Conservation (phyloP, 2,888 invertebrate genomes). For the Galeruca laticollis region DNA sequence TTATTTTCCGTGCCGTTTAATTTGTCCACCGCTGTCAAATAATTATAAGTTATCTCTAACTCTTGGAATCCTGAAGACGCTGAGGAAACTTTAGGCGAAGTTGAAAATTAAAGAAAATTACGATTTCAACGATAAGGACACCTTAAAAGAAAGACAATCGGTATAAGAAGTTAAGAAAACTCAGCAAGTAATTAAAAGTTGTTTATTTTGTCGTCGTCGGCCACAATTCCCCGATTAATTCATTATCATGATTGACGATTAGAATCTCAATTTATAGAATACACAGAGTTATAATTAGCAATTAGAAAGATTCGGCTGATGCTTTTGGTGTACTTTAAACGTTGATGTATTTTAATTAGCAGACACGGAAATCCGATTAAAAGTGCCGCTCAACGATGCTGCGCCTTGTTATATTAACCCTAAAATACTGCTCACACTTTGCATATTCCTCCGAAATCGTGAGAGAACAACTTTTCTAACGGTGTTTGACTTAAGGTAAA, state of each 20-base stretch:
- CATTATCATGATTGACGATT: conserved; percentile 68
- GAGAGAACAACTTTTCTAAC: conserved; percentile 39
- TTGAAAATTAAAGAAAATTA: conserved; percentile 47
- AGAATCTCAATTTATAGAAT: conserved; percentile 68
- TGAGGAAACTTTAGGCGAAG: conserved; percentile 39
- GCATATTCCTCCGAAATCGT: conserved; percentile 59
- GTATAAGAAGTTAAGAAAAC: conserved; percentile 55
- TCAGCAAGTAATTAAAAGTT: conserved; percentile 63
- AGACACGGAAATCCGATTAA: conserved; percentile 67
- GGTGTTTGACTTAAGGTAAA: conserved; percentile 58
- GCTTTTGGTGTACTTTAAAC: conserved; percentile 59
- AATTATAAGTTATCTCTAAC: conserved; percentile 40
- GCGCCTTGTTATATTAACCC: conserved; percentile 63
- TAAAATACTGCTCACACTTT: conserved; percentile 64
- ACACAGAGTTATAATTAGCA: conserved; percentile 68
- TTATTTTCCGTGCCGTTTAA: conserved; percentile 33
- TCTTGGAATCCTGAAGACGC: conserved; percentile 22
- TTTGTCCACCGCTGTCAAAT: conserved; percentile 35
- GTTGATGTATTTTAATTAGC: conserved; percentile 67
- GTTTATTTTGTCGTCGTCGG: conserved; percentile 59
- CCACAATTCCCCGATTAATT: conserved; percentile 65
- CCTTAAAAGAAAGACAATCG: conserved; percentile 50
- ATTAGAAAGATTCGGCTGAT: conserved; percentile 65
- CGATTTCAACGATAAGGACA: conserved; percentile 47
- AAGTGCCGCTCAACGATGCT: conserved; percentile 55